Percentiles rank a stretch among this genome's conserved stretches.
Conservation (phyloP, 2,113 vertebrate genomes). For the Tragelaphus buxtoni region DNA sequence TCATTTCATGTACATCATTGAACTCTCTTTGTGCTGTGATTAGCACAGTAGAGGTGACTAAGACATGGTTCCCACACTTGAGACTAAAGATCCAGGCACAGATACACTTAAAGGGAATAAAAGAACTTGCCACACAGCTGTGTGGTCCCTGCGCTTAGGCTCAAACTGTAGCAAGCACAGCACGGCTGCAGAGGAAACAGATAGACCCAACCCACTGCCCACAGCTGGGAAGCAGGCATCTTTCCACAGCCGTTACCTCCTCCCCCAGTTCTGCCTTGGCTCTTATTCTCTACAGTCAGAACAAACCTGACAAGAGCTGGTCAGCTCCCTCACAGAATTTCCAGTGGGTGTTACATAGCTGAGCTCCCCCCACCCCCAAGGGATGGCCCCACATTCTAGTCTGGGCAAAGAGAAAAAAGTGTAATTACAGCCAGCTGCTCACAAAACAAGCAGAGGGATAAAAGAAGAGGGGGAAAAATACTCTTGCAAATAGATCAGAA, state of each 20-base stretch:
- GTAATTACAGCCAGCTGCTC: constrained; percentile 29
- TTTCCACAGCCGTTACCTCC: not conserved
- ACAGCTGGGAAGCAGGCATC: not conserved
- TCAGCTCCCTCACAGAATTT: constrained; percentile 26
- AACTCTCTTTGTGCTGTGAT: not conserved
- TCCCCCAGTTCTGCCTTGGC: not conserved
- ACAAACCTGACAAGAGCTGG: constrained; percentile 18
- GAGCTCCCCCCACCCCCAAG: not conserved
- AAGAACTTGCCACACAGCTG: not conserved
- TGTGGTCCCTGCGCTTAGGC: not conserved
- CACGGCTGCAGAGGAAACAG: not conserved
- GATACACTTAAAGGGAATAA: not conserved
- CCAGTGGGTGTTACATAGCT: constrained; percentile 21
- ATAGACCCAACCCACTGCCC: not conserved
- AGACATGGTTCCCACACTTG: not conserved
- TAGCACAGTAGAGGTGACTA: not conserved
- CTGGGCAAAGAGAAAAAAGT: not conserved
- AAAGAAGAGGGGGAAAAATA: not conserved
- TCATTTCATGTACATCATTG: not conserved
- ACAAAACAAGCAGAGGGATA: not conserved
- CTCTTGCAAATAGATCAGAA: constrained; percentile 53
- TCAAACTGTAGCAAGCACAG: not conserved
- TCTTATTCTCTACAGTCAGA: constrained; percentile 15
- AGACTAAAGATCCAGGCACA: constrained; percentile 2
- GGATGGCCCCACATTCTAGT: not conserved